phyloP scores from a whole-genome alignment of 2,888 invertebrate species.

The Conus canariensis region DNA sequence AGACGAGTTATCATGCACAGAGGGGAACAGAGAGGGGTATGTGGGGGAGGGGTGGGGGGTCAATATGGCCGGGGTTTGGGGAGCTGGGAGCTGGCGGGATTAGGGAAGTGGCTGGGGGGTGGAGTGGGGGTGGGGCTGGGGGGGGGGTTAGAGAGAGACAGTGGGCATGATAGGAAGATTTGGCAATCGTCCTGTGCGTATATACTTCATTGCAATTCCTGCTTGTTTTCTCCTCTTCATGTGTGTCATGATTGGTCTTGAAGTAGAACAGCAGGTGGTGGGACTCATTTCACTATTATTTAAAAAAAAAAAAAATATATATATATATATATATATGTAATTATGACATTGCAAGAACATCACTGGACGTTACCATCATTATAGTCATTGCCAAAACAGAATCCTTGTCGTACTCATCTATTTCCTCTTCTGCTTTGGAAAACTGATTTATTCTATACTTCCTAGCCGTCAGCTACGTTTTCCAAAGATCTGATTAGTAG shows the following conservation, averaged over 20 bases:
- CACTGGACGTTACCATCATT: too few relatives aligned
- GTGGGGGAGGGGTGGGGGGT: not conserved
- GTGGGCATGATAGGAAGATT: not conserved
- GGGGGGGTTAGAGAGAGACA: not conserved
- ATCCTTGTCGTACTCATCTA: not conserved
- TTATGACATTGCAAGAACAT: too few relatives aligned
- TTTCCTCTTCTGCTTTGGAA: not conserved
- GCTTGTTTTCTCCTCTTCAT: not conserved
- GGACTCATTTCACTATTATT: not conserved
- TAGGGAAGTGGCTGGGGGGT: too few relatives aligned
- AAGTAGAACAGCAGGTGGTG: not conserved
- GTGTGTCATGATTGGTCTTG: not conserved
- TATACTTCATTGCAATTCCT: too few relatives aligned
- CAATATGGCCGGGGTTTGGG: not conserved
- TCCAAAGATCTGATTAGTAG: not conserved
- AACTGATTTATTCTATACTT: not conserved
- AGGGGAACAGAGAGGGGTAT: not conserved
- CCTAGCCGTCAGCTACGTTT: not conserved
- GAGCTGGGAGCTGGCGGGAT: too few relatives aligned
- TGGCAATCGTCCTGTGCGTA: not conserved
- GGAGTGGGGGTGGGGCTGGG: not conserved
- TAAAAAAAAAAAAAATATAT: too few relatives aligned
- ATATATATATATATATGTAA: too few relatives aligned
- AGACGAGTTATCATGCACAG: too few relatives aligned
- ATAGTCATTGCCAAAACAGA: not conserved